These are phyloP conservation scores for Leiothrix lutea DNA, from an alignment of 2,113 vertebrate genomes.

Conservation along the genomic window DNA sequence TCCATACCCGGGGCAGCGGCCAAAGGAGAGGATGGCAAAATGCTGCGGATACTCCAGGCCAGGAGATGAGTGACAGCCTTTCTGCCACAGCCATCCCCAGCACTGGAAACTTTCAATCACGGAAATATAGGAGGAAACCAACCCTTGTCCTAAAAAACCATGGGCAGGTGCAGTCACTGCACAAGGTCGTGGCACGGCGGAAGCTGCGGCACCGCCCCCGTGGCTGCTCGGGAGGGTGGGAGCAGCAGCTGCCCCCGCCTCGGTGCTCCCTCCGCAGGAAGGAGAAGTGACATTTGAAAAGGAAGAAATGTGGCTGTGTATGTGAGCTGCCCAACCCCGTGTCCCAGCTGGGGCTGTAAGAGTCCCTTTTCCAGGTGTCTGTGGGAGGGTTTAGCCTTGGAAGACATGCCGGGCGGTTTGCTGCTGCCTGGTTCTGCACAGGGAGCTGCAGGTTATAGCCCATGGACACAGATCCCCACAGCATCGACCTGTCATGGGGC, in stretches of 20 bases:
- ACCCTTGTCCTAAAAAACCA: background rate
- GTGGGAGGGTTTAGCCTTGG: background rate
- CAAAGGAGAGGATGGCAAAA: background rate
- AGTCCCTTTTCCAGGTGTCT: background rate
- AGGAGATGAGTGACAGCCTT: background rate
- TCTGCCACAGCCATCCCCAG: background rate
- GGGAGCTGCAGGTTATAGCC: background rate
- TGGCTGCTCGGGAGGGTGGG: fast-evolving
- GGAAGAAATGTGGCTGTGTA: background rate
- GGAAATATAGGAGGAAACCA: background rate
- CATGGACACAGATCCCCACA: background rate
- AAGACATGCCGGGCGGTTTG: background rate
- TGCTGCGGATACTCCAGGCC: background rate
- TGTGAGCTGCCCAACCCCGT: background rate
- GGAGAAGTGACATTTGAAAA: background rate
- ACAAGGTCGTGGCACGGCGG: background rate
- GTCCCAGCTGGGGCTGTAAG: background rate
- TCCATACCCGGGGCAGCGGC: background rate
- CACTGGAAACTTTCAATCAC: background rate
- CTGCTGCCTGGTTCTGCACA: background rate
- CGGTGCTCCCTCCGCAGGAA: background rate
- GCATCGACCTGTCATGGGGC: fast-evolving
- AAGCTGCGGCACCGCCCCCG: background rate
- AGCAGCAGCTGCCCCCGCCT: background rate
- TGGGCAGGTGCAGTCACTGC: fast-evolving